Percentiles rank a stretch among this genome's conserved stretches.
Conservation (phyloP, 2,797 vertebrate genomes). For the Lepilemur septentrionalis region DNA sequence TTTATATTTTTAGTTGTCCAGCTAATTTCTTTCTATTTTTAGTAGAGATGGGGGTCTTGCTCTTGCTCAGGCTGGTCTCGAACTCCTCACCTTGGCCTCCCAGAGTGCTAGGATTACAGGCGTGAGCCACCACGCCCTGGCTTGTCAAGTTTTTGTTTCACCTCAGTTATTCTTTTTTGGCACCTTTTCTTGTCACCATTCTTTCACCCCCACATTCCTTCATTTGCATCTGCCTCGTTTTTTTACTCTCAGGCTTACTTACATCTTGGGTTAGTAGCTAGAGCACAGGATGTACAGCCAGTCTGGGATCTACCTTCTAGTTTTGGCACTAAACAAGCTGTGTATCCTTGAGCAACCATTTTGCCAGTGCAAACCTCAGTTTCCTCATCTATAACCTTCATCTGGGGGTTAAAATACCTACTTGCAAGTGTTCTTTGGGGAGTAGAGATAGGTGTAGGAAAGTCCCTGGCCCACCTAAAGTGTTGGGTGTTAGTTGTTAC, state of each 20-base stretch:
- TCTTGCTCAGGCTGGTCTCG: too few relatives aligned
- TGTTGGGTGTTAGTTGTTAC: background rate
- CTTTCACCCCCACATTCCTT: background rate
- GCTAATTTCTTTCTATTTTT: too few relatives aligned
- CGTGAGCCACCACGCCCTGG: accelerated
- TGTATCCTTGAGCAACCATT: background rate
- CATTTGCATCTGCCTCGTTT: background rate
- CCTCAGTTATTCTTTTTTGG: background rate
- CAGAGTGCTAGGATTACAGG: too few relatives aligned
- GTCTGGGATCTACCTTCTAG: background rate
- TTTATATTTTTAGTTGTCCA: background rate
- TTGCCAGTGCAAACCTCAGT: background rate
- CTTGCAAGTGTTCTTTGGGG: background rate
- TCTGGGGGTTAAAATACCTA: background rate
- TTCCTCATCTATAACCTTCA: background rate
- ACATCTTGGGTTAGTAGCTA: background rate
- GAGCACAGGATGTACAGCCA: background rate
- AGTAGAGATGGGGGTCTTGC: too few relatives aligned
- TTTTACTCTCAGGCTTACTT: background rate
- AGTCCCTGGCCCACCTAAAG: background rate
- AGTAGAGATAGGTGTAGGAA: background rate
- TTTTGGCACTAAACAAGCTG: background rate
- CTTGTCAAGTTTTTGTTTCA: background rate
- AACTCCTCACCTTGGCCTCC: too few relatives aligned
- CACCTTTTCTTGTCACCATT: background rate